Percentiles rank a stretch among this genome's conserved stretches.
Conservation (phyloP, 2,888 invertebrate species). For the Pammene aurita region DNA sequence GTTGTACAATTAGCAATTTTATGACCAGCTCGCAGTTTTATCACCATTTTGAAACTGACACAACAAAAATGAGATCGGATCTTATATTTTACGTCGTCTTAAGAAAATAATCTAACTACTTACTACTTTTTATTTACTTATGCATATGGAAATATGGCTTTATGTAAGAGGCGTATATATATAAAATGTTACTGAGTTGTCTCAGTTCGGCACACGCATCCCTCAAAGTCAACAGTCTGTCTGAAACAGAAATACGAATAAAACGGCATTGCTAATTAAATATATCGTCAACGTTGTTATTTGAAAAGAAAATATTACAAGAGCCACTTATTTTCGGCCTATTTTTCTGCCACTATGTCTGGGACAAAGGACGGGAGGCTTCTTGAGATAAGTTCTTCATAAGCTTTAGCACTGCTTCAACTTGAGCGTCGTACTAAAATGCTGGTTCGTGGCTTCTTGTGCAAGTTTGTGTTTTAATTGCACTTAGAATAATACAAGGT, state of each 20-base stretch:
- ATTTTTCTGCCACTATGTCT: slow-evolving; percentile 55
- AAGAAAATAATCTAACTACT: background rate
- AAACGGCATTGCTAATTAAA: slow-evolving; percentile 56
- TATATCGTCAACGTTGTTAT: slow-evolving; percentile 53
- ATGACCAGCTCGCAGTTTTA: slow-evolving; percentile 27
- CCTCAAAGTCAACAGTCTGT: slow-evolving; percentile 15
- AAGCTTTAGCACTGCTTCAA: slow-evolving; percentile 22
- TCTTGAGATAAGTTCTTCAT: slow-evolving; percentile 46
- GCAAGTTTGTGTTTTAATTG: slow-evolving; percentile 16
- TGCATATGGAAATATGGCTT: too few species aligned
- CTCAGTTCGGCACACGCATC: background rate
- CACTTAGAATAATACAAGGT: slow-evolving; percentile 8
- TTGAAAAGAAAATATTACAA: slow-evolving; percentile 56
- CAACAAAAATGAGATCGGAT: slow-evolving; percentile 2
- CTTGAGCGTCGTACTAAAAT: slow-evolving; percentile 21
- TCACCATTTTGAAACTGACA: slow-evolving; percentile 20
- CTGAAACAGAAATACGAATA: slow-evolving; percentile 44
- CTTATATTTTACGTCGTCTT: slow-evolving; percentile 4
- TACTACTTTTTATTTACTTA: too few species aligned
- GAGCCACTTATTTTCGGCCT: slow-evolving; percentile 54
- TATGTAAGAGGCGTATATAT: too few species aligned
- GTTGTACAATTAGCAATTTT: slow-evolving; percentile 29
- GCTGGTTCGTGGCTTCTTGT: slow-evolving; percentile 4
- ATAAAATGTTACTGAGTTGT: background rate
- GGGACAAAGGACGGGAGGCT: slow-evolving; percentile 59